These are phyloP conservation scores for Microcebus murinus DNA, from an alignment of 2,113 vertebrate species.

Conservation along the genomic window DNA sequence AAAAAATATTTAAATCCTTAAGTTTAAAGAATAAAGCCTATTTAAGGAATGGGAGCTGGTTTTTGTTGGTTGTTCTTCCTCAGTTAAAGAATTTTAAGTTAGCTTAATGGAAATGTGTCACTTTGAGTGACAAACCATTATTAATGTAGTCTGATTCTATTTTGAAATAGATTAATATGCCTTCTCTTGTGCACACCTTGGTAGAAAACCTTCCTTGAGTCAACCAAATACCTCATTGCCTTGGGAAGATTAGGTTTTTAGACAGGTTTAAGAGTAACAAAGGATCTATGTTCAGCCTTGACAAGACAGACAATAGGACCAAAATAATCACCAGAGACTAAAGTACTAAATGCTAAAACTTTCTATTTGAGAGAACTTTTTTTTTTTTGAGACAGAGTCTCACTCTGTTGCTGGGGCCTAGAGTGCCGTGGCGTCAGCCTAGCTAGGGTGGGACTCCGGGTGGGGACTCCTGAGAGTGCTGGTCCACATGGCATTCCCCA, in stretches of 20 bases:
- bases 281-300: neutral
- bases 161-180: neutral
- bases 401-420: too few species aligned
- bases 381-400: neutral
- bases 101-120: neutral
- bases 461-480: neutral
- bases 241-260: neutral
- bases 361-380: neutral
- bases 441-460: neutral
- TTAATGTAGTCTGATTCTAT: neutral
- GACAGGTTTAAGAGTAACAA: neutral
- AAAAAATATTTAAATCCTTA: neutral
- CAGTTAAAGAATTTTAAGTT: neutral
- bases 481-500: neutral
- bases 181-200: neutral
- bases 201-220: neutral
- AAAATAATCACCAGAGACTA: neutral
- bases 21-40: neutral
- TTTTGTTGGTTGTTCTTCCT: neutral
- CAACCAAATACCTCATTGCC: neutral
- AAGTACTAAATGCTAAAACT: neutral
- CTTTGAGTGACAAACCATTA: neutral
- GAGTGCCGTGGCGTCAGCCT: too few species aligned
- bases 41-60: neutral
- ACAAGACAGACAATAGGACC: neutral